These are phyloP conservation scores for Bombylius discolor DNA, from an alignment of 2,888 invertebrate genomes.

Conservation along the genomic window DNA sequence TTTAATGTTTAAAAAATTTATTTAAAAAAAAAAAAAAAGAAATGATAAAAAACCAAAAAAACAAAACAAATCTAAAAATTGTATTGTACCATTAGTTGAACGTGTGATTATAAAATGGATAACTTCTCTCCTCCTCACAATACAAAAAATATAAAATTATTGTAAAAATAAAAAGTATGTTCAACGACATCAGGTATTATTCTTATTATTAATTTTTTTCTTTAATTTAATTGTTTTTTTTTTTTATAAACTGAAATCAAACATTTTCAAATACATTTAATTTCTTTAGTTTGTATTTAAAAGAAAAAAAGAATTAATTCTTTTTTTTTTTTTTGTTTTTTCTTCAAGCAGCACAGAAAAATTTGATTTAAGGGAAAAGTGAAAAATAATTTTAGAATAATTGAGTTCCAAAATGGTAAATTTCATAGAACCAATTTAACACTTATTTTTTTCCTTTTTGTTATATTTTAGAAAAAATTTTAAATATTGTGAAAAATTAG, in stretches of 20 bases:
- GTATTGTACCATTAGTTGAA: too few relatives aligned
- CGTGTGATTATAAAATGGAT: conserved; percentile 6
- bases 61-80: background rate
- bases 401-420: background rate
- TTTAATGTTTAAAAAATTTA: too few relatives aligned
- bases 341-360: conserved; percentile 4
- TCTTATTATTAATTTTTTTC: conserved; percentile 9
- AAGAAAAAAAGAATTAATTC: background rate
- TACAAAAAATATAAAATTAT: conserved; percentile 1
- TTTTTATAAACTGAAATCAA: background rate
- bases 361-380: background rate
- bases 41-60: background rate
- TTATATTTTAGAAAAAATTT: too few relatives aligned
- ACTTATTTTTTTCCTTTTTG: too few relatives aligned
- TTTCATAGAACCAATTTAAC: background rate
- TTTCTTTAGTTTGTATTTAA: too few relatives aligned
- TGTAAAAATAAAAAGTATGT: conserved; percentile 3
- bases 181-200: conserved; percentile 15
- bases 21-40: conserved; percentile 1
- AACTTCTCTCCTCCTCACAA: background rate
- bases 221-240: conserved; percentile 1
- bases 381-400: too few relatives aligned
- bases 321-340: conserved; percentile 6
- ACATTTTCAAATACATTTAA: background rate
- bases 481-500: too few relatives aligned